Conservation (phyloP, 2,888 invertebrate species). For the Pteria penguin region DNA sequence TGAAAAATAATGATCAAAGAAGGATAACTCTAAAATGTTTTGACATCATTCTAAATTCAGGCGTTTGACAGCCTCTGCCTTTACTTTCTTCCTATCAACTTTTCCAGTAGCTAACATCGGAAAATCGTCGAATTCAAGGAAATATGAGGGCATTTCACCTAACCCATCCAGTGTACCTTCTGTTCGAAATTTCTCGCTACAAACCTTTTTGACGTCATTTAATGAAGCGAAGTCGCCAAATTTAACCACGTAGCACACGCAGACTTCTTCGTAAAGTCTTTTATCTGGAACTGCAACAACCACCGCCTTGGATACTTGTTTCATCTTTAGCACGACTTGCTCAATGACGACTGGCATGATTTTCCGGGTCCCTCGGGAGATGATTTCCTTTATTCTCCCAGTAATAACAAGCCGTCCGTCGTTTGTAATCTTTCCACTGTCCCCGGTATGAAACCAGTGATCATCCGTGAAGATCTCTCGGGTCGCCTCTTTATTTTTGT, state of each 20-base stretch:
- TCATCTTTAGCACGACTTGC: constrained; percentile 11
- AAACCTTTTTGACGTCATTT: constrained; percentile 13
- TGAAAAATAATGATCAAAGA: too few relatives aligned
- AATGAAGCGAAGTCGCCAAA: not conserved
- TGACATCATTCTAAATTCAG: too few relatives aligned
- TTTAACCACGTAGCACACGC: constrained; percentile 14
- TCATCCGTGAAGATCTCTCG: not conserved
- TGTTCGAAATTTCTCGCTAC: not conserved
- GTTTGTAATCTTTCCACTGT: constrained; percentile 9
- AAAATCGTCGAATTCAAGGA: not conserved
- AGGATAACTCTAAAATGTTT: too few relatives aligned
- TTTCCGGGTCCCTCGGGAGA: constrained; percentile 29
- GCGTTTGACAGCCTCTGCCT: constrained; percentile 1
- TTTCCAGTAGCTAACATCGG: constrained; percentile 1
- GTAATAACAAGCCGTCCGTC: constrained; percentile 6
- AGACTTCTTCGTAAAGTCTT: constrained; percentile 30
- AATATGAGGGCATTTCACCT: constrained; percentile 25
- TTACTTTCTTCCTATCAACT: constrained; percentile 3
- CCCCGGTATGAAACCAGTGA: constrained; percentile 19
- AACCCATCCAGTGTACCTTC: constrained; percentile 11
- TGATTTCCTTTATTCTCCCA: constrained; percentile 23
- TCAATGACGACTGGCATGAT: constrained; percentile 22
- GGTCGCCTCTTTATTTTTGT: not conserved
- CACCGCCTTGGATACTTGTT: not conserved
- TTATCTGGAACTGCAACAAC: constrained; percentile 24